Evolutionary conservation across 2,113 vertebrate species (phyloP).

Genomic region (Taxidea taxus): DNA sequence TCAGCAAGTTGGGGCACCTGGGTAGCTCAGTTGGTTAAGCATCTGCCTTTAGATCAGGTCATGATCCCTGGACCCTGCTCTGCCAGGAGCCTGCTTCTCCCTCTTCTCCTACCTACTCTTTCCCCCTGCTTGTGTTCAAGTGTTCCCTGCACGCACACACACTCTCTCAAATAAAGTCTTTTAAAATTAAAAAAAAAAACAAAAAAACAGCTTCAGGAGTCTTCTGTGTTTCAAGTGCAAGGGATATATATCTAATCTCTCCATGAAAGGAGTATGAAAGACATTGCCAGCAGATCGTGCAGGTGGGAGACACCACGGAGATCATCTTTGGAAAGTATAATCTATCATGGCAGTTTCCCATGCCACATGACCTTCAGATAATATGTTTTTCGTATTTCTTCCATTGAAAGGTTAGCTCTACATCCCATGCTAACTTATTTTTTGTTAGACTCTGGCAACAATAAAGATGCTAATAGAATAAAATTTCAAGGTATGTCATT

Average conservation of each 20-base stretch:
- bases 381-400: not conserved
- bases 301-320: too few relatives aligned
- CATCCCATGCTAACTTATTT: not conserved
- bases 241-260: not conserved
- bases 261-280: not conserved
- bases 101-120: not conserved
- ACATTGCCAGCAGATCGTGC: not conserved
- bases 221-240: not conserved
- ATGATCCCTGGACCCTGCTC: not conserved
- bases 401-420: not conserved
- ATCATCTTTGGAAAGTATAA: not conserved
- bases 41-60: not conserved
- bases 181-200: not conserved
- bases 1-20: not conserved
- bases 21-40: not conserved
- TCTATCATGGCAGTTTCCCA: not conserved
- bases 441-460: not conserved
- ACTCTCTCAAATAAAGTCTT: not conserved
- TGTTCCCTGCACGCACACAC: not conserved
- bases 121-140: not conserved
- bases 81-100: not conserved
- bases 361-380: not conserved
- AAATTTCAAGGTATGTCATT: not conserved
- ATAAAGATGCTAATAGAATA: not conserved
- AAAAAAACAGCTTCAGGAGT: not conserved